Base-by-base conservation (phyloP, 1,140 invertebrate genomes). In the Panagrolaimus sp. region DNA sequence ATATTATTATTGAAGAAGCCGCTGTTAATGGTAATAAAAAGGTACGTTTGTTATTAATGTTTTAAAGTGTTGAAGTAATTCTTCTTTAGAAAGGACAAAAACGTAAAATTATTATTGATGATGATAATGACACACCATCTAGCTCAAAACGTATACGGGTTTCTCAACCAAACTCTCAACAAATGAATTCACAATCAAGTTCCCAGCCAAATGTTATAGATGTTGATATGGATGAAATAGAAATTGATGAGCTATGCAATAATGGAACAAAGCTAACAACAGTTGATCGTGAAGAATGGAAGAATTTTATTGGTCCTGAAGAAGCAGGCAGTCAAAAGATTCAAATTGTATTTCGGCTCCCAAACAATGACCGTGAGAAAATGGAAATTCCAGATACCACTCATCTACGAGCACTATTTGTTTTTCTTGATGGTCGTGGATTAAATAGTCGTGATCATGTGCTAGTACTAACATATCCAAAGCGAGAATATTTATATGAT, bases 291-390 rank as follows among this genome's bases (percentile, higher is more conserved):
- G 51, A 57, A 11, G 51, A 57, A 57, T 16, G 51, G 51, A 38
- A 38, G 7, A 7, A 2, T 38, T 38, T 38, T 38, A 38, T 38
- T 38, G 31, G 31, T 38, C 75, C 74, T 11, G 7, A 62, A 1
- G 74, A 76, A 63, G 75, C 74, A 7, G 25, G 69, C 1, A n/a
- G n/a, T 61, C 43, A 27, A 27, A 9, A 1, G 16, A 13, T n/a
- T 20, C 57, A 13, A 8, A 69, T 16, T 53, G 42, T 20, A 68
- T 76, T 46, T 68, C 64, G 2, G 68, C 77, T 42, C 74, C 72
- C 5, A 23, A 77, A 13, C 74, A 75, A 44, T 71, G 65, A 16
- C 74, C 74, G n/a, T n/a, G n/a, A n/a, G n/a, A n/a, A n/a, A n/a
- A n/a, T n/a, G n/a, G n/a, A n/a, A n/a, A n/a, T n/a, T n/a, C n/a